Evolutionary conservation across 2,113 vertebrate species (phyloP), one percentile per base, ranked within the genome.

Genomic region (Chloropsis hardwickii): DNA sequence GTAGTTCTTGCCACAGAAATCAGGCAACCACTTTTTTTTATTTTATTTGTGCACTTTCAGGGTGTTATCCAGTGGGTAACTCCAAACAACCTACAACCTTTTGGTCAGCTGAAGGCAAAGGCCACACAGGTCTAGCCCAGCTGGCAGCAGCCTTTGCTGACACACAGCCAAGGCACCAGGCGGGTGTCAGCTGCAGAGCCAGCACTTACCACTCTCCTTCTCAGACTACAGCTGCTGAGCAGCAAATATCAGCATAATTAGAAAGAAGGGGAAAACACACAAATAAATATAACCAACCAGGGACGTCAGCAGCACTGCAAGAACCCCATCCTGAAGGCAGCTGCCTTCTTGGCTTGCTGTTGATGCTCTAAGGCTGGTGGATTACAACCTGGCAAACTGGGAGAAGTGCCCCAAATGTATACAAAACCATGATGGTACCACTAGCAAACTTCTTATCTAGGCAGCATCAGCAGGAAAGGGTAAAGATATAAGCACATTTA

Each of bases 151-250:
- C 45, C 77, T 65, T 8, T 66, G 70, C 95, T 94, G 95, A 95
- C 57, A 72, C 19, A 44, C 2, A 81, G 93, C 94, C 89, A 94
- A 96, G 61, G 89, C 81, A 87, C 61, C 69, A 91, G 77, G 72
- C 33, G 0, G 24, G 56, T 82, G 66, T 69, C 94, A 95, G 95
- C 93, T 90, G 95, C 93, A 61, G 50, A 80, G 91, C 61, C 4
- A 22, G 24, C 1, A 1, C 61, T 92, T 79, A 40, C 51, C 70
- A 24, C 73, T 65, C 44, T 67, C 89, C 84, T 72, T 45, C 84
- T 81, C 87, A 94, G 87, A 77, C 92, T 83, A 62, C 90, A 96
- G 93, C 92, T 96, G 91, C 39, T 22, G 79, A 85, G 93, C 48
- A 90, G 54, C 58, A 92, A 95, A 90, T 90, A 94, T 37, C 74